Conservation (phyloP, 2,113 vertebrate genomes). For the Blennius ocellaris region DNA sequence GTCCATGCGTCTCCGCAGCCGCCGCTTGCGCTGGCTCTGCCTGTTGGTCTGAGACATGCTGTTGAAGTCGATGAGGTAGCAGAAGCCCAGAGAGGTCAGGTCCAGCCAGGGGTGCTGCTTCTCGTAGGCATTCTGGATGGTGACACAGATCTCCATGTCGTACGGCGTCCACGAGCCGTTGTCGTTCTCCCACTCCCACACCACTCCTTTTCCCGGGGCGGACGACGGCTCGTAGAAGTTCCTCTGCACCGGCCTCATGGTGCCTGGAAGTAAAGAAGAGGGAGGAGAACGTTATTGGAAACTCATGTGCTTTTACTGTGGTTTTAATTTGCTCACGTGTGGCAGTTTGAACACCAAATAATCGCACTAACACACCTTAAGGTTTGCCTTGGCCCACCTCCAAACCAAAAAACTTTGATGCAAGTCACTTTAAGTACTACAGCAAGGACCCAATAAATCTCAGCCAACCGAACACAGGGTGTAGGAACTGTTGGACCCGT, state of each 20-base stretch:
- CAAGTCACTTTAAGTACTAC: no score
- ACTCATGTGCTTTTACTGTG: no score
- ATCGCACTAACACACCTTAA: no score
- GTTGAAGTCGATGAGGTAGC: slow-evolving; percentile 97
- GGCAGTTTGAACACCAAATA: no score
- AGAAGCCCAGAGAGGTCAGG: slow-evolving; percentile 95
- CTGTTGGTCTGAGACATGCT: slow-evolving; percentile 98
- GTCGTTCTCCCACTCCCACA: slow-evolving; percentile 98
- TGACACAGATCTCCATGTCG: slow-evolving; percentile 98
- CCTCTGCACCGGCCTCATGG: slow-evolving; percentile 93
- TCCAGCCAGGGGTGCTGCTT: slow-evolving; percentile 99
- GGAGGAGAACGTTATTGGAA: neutral
- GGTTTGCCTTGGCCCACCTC: no score
- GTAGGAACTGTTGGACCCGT: no score
- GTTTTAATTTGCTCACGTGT: no score
- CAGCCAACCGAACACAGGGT: no score
- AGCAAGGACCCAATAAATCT: no score
- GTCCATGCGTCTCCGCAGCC: slow-evolving; percentile 94
- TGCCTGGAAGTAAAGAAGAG: slow-evolving; percentile 81
- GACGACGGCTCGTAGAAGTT: slow-evolving; percentile 98
- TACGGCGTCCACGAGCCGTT: slow-evolving; percentile 94
- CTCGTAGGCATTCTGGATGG: slow-evolving; percentile 98
- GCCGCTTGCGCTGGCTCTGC: slow-evolving; percentile 92
- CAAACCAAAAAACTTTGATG: no score
- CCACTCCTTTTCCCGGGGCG: slow-evolving; percentile 94